Evolutionary conservation across 1,140 invertebrate genomes (phyloP).

Genomic region (Holcopasites calliopsidis): DNA sequence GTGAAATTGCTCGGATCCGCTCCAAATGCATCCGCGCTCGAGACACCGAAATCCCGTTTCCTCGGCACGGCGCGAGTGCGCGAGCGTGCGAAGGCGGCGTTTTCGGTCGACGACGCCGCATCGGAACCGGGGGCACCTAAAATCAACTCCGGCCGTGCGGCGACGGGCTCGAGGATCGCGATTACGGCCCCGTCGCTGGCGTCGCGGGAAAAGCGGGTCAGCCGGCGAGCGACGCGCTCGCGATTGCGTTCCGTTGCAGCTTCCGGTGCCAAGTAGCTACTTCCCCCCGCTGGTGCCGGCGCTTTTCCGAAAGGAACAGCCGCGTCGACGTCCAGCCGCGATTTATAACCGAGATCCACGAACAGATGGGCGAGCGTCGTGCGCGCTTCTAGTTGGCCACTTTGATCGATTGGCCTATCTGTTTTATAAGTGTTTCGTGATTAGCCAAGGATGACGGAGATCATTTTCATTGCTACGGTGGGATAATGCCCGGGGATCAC

Average conservation of each 20-base stretch:
- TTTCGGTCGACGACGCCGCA: neutral
- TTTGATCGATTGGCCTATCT: constrained; percentile 2
- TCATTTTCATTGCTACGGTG: neutral
- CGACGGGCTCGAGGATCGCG: neutral
- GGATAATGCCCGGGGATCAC: neutral
- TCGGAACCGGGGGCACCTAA: too few relatives aligned
- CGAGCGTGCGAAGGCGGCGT: neutral
- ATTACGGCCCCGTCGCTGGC: neutral
- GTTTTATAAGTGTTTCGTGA: neutral
- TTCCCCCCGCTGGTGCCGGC: neutral
- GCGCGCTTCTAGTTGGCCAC: neutral
- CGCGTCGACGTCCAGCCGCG: neutral
- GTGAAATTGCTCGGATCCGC: constrained; percentile 42
- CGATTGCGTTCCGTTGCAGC: neutral
- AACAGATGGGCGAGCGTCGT: neutral
- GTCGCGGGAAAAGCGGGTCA: constrained; percentile 7
- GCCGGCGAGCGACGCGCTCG: neutral
- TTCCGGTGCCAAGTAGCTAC: constrained; percentile 12
- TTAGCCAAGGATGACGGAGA: neutral
- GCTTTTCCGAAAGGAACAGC: constrained; percentile 19
- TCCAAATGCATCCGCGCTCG: constrained; percentile 32
- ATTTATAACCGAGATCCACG: constrained; percentile 15
- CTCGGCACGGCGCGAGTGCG: neutral
- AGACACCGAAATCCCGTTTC: constrained; percentile 5
- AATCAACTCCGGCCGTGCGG: neutral